phyloP scores from a whole-genome alignment of 2,797 vertebrate genomes.

The Acanthiza pusilla region DNA sequence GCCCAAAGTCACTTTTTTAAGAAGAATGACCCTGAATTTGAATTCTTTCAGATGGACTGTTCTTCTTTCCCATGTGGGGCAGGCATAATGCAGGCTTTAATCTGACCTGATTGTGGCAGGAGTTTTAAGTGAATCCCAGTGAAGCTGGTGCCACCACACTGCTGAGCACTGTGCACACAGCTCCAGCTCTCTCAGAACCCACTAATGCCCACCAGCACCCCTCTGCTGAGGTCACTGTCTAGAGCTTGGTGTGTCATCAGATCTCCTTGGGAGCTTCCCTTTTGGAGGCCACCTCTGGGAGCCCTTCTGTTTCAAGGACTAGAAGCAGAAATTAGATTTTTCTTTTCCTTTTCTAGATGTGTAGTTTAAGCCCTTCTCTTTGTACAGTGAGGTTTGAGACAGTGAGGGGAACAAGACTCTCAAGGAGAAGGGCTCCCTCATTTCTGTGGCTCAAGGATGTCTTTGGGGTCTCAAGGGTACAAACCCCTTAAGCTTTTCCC shows the following conservation, averaged over 20 bases:
- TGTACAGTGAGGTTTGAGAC: neutral
- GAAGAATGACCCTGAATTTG: neutral
- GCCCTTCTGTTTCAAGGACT: neutral
- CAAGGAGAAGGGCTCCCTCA: neutral
- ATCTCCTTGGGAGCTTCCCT: neutral
- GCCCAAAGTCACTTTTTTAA: neutral
- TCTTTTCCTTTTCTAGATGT: neutral
- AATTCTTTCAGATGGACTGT: neutral
- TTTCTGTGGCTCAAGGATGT: neutral
- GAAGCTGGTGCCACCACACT: neutral
- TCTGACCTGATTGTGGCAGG: neutral
- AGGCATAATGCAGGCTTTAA: neutral
- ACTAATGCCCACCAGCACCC: too few relatives aligned
- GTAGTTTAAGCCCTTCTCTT: neutral
- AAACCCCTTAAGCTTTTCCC: neutral
- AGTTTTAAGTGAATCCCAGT: neutral
- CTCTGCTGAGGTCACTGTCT: neutral
- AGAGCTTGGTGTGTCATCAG: neutral
- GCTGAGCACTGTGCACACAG: fast-evolving
- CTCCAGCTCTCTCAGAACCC: neutral
- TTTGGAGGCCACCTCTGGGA: neutral
- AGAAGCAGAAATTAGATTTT: neutral
- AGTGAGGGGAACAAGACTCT: neutral
- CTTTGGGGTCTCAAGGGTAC: neutral
- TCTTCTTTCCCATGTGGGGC: neutral